Conservation (phyloP, 2,113 vertebrate species). For the Salvelinus namaycush region DNA sequence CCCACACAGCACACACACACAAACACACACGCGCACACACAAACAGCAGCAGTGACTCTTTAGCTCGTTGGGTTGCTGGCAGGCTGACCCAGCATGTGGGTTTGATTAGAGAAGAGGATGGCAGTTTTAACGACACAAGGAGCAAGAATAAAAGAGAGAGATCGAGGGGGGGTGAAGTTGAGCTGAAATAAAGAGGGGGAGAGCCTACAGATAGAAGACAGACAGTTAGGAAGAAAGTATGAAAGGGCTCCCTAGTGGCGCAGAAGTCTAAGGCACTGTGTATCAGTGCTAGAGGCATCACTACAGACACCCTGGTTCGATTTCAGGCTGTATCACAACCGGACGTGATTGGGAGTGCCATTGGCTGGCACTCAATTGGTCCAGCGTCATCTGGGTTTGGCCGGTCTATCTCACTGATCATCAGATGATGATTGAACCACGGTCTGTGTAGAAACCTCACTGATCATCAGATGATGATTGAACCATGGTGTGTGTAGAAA, state of each 20-base stretch:
- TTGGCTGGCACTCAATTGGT: too few species aligned
- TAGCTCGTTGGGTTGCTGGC: slow-evolving; percentile 37
- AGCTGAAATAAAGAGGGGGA: neutral
- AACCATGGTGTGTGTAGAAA: neutral
- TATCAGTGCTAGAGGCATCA: too few species aligned
- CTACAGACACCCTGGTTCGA: too few species aligned
- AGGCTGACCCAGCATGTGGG: slow-evolving; percentile 55
- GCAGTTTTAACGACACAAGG: slow-evolving; percentile 33
- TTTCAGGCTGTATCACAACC: too few species aligned
- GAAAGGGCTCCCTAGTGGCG: too few species aligned
- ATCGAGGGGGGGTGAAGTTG: neutral
- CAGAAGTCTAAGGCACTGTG: too few species aligned
- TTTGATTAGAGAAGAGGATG: slow-evolving; percentile 57
- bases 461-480: neutral
- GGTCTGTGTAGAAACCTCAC: neutral
- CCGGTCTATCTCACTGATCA: neutral
- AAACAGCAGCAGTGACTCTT: slow-evolving; percentile 23
- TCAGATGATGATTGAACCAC: neutral
- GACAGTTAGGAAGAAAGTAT: neutral
- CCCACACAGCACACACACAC: neutral
- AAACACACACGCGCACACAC: slow-evolving; percentile 11
- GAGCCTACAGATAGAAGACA: neutral
- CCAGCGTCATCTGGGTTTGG: too few species aligned
- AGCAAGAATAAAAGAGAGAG: neutral
- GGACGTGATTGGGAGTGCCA: too few species aligned